phyloP scores from a whole-genome alignment of 2,888 invertebrate species.

The Chymomyza caudatula region DNA sequence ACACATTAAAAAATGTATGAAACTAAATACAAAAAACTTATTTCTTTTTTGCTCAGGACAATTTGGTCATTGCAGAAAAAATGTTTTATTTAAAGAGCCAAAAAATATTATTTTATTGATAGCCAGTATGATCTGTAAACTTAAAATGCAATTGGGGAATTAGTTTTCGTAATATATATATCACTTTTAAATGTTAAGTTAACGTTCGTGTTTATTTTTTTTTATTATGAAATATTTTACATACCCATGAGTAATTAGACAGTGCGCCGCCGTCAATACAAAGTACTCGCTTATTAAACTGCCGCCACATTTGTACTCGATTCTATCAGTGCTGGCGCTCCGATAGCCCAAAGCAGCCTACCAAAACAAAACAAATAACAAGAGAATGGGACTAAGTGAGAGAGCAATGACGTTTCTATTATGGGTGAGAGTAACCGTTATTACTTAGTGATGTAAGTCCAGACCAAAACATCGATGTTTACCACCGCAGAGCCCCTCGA shows the following conservation, averaged over 20 bases:
- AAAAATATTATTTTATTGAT: no score
- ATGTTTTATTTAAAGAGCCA: no score
- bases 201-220: not conserved
- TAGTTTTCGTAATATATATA: no score
- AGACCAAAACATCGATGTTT: no score
- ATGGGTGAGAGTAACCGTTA: not conserved
- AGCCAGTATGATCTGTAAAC: no score
- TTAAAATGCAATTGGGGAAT: no score
- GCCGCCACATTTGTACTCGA: slow-evolving; percentile 73
- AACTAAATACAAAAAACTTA: no score
- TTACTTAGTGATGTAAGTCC: slow-evolving; percentile 7
- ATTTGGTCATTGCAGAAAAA: no score
- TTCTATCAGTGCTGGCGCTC: slow-evolving; percentile 36
- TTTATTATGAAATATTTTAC: not conserved
- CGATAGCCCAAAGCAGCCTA: slow-evolving; percentile 71
- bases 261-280: slow-evolving; percentile 73
- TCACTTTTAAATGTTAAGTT: no score
- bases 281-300: slow-evolving; percentile 64
- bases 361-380: slow-evolving; percentile 12
- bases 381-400: not conserved
- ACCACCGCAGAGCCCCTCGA: no score
- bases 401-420: not conserved
- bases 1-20: no score
- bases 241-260: slow-evolving; percentile 60
- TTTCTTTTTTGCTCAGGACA: no score